Evolutionary conservation across 2,113 vertebrate species (phyloP).

Genomic region (Alectura lathami): DNA sequence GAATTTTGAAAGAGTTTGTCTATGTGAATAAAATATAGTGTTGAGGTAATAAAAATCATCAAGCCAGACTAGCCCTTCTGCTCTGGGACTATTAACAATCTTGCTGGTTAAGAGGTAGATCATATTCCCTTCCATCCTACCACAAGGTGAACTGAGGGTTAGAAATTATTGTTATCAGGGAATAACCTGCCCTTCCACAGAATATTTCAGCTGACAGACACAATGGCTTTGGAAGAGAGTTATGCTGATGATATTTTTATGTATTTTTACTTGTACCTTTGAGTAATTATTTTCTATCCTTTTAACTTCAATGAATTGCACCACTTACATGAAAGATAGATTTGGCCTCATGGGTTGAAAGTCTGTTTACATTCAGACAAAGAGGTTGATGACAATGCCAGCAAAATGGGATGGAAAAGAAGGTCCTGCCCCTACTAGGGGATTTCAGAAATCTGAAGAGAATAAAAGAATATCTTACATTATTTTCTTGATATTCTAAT

Average conservation of each 20-base stretch:
- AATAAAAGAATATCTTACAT: background rate
- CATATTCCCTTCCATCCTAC: background rate
- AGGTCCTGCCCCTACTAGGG: background rate
- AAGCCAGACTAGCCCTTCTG: background rate
- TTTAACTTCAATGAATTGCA: background rate
- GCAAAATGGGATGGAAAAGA: background rate
- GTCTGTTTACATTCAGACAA: background rate
- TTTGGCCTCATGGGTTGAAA: background rate
- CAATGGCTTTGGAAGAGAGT: background rate
- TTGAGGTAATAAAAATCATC: background rate
- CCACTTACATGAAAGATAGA: background rate
- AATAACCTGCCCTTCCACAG: background rate
- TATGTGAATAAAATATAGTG: background rate
- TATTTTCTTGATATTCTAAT: background rate
- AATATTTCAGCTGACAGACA: background rate
- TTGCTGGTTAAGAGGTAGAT: background rate
- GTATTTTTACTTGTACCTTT: background rate
- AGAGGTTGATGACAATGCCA: background rate
- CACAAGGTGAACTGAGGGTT: background rate
- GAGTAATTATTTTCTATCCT: background rate
- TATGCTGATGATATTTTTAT: fast-evolving
- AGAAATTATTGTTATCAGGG: background rate
- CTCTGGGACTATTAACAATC: background rate
- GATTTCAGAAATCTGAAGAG: background rate
- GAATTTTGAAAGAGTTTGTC: background rate